A percentile compares a stretch with the other conserved stretches of the same genome.
Evolutionary conservation across 2,888 invertebrate species (phyloP).

Genomic region (Mesoligia furuncula): DNA sequence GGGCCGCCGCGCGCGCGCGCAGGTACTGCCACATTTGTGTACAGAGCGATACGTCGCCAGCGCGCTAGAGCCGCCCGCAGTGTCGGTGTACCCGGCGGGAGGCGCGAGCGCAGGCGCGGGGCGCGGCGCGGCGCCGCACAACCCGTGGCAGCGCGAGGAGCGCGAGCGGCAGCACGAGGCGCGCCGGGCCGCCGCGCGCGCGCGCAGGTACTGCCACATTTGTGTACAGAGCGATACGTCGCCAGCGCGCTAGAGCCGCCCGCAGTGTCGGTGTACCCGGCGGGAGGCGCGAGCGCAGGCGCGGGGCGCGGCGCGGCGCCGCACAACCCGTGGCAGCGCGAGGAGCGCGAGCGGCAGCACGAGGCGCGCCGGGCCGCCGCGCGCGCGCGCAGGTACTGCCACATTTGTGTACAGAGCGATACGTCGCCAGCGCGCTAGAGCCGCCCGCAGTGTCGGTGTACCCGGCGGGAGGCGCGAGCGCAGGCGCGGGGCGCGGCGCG

Average conservation of each 20-base stretch:
- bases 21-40: no score
- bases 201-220: no score
- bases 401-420: no score
- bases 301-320: constrained; percentile 56
- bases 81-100: constrained; percentile 92
- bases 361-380: no score
- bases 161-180: constrained; percentile 53
- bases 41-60: no score
- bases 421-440: no score
- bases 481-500: constrained; percentile 55
- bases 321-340: not conserved
- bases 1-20: no score
- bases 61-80: constrained; percentile 93
- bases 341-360: not conserved
- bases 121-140: constrained; percentile 49
- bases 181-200: no score
- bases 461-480: constrained; percentile 81
- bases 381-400: no score
- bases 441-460: constrained; percentile 94
- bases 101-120: constrained; percentile 51
- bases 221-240: no score
- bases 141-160: constrained; percentile 2
- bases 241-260: constrained; percentile 93
- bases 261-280: constrained; percentile 92
- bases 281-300: constrained; percentile 77